Base-by-base conservation (phyloP, 2,888 invertebrate species). In the Platerodrilus igneus region DNA sequence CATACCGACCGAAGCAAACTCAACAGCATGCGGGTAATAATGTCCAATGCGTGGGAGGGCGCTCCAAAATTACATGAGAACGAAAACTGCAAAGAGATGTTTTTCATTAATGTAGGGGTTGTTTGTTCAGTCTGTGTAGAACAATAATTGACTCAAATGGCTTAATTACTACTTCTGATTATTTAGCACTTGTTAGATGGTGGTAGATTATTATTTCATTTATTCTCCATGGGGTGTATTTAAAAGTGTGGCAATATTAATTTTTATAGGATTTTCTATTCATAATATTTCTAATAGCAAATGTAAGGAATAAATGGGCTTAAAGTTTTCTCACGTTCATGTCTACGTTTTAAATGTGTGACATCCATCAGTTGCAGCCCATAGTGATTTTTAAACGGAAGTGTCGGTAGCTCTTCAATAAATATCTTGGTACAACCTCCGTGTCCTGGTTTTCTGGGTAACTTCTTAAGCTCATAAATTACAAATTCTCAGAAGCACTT, bases 41-140 rank as follows among this genome's bases (percentile, higher is more conserved):
- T 46, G 47, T 48, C 40, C n/a, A 44, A 43, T 42, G 55, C 45
- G 57, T 58, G 57, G 54, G 56, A 52, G 54, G 52, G 53, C 55
- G 50, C 45, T 47, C 36, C 31, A 44, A 45, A 44, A 35, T 45
- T 41, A 43, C 47, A 41, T 45, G 41, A 40, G 46, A 47, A 44
- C 46, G 38, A 48, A 52, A 50, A 52, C 48, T 47, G 52, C 52
- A 41, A 47, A 47, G 47, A 38, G 50, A 31, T 35, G 37, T 37
- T 41, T 30, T 46, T 47, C 47, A 47, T 47, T 44, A 45, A 36
- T 41, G 48, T 47, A 45, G 46, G 52, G 50, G 49, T 30, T 51
- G 52, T 52, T 52, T 52, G 49, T 49, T 45, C 49, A 49, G 49
- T 43, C 38, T 49, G 32, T 45, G 45, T 50, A 45, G 31, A 41